These are phyloP conservation scores for Cottus gobio DNA, from an alignment of 2,113 vertebrate species.

Conservation along the genomic window DNA sequence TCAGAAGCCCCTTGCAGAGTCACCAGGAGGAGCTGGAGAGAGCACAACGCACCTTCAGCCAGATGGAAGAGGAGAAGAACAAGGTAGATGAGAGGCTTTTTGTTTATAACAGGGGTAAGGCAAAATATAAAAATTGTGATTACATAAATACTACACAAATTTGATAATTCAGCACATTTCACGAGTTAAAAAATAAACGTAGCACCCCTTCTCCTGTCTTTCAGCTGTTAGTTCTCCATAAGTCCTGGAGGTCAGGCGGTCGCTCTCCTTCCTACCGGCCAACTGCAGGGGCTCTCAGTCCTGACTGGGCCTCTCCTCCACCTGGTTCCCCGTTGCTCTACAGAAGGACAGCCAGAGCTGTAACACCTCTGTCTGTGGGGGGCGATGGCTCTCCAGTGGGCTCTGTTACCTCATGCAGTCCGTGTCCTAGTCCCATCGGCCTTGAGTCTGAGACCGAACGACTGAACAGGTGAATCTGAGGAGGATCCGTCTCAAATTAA, in stretches of 20 bases:
- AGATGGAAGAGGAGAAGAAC: conserved; percentile 81
- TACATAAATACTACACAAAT: background rate
- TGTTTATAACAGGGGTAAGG: background rate
- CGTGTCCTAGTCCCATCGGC: conserved; percentile 59
- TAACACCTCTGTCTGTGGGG: conserved; percentile 49
- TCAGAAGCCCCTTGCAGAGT: conserved; percentile 66
- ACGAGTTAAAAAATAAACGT: background rate
- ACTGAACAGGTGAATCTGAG: conserved; percentile 77
- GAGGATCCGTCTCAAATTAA: background rate
- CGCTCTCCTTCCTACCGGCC: conserved; percentile 57
- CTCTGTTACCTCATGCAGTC: conserved; percentile 60
- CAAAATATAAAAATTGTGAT: background rate
- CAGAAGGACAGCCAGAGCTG: conserved; percentile 60
- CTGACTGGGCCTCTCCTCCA: conserved; percentile 77
- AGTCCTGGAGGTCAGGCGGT: conserved; percentile 73
- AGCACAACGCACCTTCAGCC: conserved; percentile 59
- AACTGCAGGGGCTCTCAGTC: conserved; percentile 61
- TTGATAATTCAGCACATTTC: background rate
- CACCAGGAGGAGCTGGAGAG: conserved; percentile 79
- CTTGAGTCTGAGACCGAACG: conserved; percentile 77
- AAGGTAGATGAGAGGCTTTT: conserved; percentile 66
- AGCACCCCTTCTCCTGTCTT: background rate
- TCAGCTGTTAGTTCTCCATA: conserved; percentile 84
- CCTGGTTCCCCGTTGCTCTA: conserved; percentile 79
- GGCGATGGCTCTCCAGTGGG: conserved; percentile 66